These are phyloP conservation scores for Abrostola tripartita DNA, from an alignment of 2,888 invertebrate genomes.

Conservation along the genomic window DNA sequence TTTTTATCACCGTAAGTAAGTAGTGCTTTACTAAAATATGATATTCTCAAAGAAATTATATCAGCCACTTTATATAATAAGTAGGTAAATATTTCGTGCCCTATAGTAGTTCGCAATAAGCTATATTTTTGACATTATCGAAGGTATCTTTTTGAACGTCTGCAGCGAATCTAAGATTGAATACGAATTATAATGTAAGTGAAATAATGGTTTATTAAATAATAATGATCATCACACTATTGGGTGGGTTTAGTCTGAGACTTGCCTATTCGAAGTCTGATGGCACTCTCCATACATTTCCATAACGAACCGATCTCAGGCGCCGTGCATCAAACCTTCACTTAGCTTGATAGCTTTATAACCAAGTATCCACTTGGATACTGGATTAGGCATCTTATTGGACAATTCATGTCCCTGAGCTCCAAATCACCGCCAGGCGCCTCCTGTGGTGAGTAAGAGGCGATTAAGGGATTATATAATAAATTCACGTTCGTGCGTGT, in stretches of 20 bases:
- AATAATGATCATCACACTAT: too few relatives aligned
- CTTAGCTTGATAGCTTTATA: slow-evolving; percentile 4
- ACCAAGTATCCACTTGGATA: slow-evolving; percentile 5
- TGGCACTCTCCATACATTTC: neutral
- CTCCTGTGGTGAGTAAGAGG: slow-evolving; percentile 4
- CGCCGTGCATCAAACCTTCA: neutral
- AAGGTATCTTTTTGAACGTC: too few relatives aligned
- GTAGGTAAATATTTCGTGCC: too few relatives aligned
- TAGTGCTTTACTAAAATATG: neutral
- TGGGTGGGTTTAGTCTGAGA: too few relatives aligned
- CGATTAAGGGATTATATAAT: slow-evolving; percentile 5
- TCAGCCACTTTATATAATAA: too few relatives aligned
- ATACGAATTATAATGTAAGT: too few relatives aligned
- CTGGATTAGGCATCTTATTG: slow-evolving; percentile 5
- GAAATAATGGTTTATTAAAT: too few relatives aligned
- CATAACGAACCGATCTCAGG: neutral
- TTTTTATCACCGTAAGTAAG: neutral
- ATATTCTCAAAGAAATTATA: neutral
- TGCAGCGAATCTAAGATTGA: too few relatives aligned
- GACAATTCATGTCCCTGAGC: neutral
- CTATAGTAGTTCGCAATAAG: too few relatives aligned
- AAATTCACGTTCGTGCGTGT: slow-evolving; percentile 1
- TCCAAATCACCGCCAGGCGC: slow-evolving; percentile 1
- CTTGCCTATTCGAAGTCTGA: neutral
- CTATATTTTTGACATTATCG: too few relatives aligned